Conservation (phyloP, 2,113 vertebrate species). For the Balaenoptera acutorostrata region DNA sequence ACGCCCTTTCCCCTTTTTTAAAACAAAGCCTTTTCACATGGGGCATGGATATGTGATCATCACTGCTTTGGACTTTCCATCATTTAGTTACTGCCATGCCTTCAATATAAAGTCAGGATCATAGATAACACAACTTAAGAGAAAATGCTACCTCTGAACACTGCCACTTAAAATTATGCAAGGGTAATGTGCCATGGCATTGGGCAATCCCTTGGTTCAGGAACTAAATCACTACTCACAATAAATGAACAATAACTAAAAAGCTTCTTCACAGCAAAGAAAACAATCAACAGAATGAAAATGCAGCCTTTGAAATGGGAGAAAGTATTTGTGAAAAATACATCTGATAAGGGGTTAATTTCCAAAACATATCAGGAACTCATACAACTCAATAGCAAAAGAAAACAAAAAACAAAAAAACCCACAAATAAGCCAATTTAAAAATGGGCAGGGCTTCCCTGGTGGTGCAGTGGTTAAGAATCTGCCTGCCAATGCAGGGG, state of each 20-base stretch:
- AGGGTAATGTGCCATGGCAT: neutral
- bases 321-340: neutral
- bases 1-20: neutral
- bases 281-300: neutral
- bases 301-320: neutral
- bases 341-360: neutral
- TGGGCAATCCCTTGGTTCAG: neutral
- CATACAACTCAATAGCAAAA: neutral
- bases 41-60: neutral
- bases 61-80: neutral
- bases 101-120: neutral
- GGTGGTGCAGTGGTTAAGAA: no score
- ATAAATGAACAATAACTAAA: neutral
- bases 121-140: neutral
- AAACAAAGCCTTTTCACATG: neutral
- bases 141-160: neutral
- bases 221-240: neutral
- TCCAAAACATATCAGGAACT: neutral
- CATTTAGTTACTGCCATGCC: neutral
- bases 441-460: neutral
- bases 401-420: neutral
- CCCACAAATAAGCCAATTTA: neutral
- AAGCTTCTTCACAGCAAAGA: neutral
- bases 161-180: neutral
- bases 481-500: no score